phyloP scores from a whole-genome alignment of 2,888 invertebrate genomes.

The Brenthis ino region DNA sequence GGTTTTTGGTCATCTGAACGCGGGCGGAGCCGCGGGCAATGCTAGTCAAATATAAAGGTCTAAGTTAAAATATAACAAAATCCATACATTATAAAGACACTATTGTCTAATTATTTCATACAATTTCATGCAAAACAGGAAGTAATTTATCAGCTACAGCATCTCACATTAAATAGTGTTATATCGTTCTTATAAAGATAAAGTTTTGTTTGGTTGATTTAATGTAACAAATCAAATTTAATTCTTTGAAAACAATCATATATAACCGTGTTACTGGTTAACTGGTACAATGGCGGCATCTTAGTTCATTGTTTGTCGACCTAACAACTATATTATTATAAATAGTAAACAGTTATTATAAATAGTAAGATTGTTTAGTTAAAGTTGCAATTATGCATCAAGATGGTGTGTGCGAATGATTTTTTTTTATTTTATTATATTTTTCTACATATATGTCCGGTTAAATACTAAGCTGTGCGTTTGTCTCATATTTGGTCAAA shows the following conservation, averaged over 20 bases:
- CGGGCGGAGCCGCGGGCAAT: too few species aligned
- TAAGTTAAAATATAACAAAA: neutral
- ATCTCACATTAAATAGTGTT: conserved; percentile 24
- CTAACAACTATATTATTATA: conserved; percentile 10
- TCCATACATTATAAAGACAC: neutral
- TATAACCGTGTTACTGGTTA: conserved; percentile 1
- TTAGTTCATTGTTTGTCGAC: conserved; percentile 9
- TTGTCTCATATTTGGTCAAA: too few species aligned
- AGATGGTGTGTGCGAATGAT: conserved; percentile 2
- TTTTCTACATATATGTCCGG: neutral
- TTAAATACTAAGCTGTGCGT: neutral
- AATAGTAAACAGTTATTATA: conserved; percentile 9
- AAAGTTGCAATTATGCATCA: conserved; percentile 4
- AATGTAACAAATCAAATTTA: conserved; percentile 24
- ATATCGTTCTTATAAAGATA: conserved; percentile 18
- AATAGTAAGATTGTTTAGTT: neutral
- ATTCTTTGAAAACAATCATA: conserved; percentile 18
- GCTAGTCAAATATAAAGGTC: neutral
- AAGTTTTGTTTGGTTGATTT: conserved; percentile 21
- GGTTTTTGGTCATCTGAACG: too few species aligned
- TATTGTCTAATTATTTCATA: neutral
- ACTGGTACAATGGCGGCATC: neutral
- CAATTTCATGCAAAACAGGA: conserved; percentile 20
- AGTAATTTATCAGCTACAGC: conserved; percentile 20
- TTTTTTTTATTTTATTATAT: conserved; percentile 3